Evolutionary conservation across 1,140 invertebrate species (phyloP).

Genomic region (Temnothorax nylanderi): DNA sequence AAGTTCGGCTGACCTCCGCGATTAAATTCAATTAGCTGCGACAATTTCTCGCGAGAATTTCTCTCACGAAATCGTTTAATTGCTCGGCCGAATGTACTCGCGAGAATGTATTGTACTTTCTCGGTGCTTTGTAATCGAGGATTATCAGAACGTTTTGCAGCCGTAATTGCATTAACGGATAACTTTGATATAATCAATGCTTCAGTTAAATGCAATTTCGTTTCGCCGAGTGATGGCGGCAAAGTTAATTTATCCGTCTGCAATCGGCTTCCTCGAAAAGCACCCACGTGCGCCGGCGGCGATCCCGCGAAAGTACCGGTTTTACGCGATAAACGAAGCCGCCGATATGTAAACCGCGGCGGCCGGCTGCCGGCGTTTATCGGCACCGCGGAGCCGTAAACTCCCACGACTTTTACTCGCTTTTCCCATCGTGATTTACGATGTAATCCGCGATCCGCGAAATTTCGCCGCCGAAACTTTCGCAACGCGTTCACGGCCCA

Average conservation of each 20-base stretch:
- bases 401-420: slow-evolving; percentile 43
- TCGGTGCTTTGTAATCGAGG: background rate
- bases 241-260: slow-evolving; percentile 6
- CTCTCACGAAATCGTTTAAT: slow-evolving; percentile 51
- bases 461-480: slow-evolving; percentile 35
- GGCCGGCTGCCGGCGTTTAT: slow-evolving; percentile 34
- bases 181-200: slow-evolving; percentile 15
- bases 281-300: slow-evolving; percentile 5
- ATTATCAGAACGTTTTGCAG: background rate
- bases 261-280: slow-evolving; percentile 27
- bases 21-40: slow-evolving; percentile 62
- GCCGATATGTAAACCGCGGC: slow-evolving; percentile 4
- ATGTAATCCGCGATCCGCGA: background rate
- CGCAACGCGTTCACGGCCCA: background rate
- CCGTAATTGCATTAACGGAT: background rate
- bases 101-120: background rate
- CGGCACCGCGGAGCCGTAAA: slow-evolving; percentile 11
- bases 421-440: slow-evolving; percentile 42
- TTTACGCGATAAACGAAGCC: slow-evolving; percentile 58
- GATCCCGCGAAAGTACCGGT: slow-evolving; percentile 30
- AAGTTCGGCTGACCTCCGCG: slow-evolving; percentile 61
- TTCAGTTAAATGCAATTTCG: background rate
- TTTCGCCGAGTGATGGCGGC: background rate
- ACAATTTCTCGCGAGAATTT: slow-evolving; percentile 53
- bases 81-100: background rate